A percentile compares a stretch with the other conserved stretches of the same genome.
Conservation (phyloP, 53 echinoderm and acorn worm genomes). For the Echinometra lucunter region DNA sequence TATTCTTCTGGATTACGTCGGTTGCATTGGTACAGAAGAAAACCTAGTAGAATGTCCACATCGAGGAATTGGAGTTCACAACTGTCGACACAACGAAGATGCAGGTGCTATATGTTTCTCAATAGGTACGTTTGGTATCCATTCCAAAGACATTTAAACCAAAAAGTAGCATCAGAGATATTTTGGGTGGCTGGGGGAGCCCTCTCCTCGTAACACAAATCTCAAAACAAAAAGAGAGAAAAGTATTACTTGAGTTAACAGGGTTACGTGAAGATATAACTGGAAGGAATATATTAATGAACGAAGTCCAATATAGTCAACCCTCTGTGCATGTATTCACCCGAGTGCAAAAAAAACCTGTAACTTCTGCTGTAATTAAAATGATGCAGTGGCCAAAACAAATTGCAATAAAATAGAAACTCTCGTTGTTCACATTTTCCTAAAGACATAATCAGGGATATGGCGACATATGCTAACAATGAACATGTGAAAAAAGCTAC, state of each 20-base stretch:
- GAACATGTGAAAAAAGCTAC: not conserved
- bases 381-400: not conserved
- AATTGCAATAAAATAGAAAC: not conserved
- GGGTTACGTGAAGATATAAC: no score
- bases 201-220: no score
- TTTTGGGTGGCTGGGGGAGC: no score
- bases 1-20: slow-evolving; percentile 28
- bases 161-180: no score
- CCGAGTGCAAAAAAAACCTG: not conserved
- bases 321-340: no score
- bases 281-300: no score
- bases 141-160: no score
- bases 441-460: not conserved
- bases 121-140: not conserved
- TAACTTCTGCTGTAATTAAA: no score
- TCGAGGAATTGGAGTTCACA: not conserved
- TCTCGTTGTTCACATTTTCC: not conserved
- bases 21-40: slow-evolving; percentile 15
- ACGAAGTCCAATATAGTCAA: not conserved
- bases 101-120: not conserved
- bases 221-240: no score
- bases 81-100: not conserved
- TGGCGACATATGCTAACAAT: not conserved
- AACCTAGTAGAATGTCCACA: slow-evolving; percentile 19
- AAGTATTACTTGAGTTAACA: no score